A percentile compares a stretch with the other conserved stretches of the same genome.
These are phyloP conservation scores for Coremacera marginata DNA, from an alignment of 2,888 invertebrate genomes.

Conservation along the genomic window DNA sequence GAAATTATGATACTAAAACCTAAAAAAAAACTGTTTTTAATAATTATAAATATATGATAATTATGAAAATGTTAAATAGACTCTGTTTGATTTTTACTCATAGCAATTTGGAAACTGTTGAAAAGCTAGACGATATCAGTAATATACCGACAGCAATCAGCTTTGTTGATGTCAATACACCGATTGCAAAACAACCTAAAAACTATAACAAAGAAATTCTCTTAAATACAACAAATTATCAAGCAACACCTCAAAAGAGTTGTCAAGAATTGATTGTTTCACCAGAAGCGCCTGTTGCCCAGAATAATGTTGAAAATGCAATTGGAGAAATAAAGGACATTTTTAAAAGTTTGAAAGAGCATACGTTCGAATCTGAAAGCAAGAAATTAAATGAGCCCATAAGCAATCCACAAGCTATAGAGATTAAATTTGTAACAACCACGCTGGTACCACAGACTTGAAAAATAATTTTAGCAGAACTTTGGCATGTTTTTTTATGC, in stretches of 20 bases:
- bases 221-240: neutral
- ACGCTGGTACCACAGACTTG: slow-evolving; percentile 50
- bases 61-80: neutral
- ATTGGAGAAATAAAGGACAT: neutral
- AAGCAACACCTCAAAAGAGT: neutral
- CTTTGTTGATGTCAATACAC: neutral
- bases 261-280: neutral
- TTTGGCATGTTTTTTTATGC: neutral
- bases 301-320: neutral
- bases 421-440: slow-evolving; percentile 59
- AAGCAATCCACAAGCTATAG: slow-evolving; percentile 42
- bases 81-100: neutral
- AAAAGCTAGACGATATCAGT: neutral
- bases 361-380: neutral
- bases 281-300: neutral
- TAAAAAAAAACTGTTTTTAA: neutral
- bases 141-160: neutral
- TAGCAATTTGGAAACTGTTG: neutral
- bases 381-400: neutral
- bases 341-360: neutral
- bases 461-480: neutral
- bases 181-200: neutral
- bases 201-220: neutral
- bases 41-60: neutral
- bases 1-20: neutral